Base-by-base conservation (phyloP, 2,888 invertebrate species). In the Acholoe squamosa region DNA sequence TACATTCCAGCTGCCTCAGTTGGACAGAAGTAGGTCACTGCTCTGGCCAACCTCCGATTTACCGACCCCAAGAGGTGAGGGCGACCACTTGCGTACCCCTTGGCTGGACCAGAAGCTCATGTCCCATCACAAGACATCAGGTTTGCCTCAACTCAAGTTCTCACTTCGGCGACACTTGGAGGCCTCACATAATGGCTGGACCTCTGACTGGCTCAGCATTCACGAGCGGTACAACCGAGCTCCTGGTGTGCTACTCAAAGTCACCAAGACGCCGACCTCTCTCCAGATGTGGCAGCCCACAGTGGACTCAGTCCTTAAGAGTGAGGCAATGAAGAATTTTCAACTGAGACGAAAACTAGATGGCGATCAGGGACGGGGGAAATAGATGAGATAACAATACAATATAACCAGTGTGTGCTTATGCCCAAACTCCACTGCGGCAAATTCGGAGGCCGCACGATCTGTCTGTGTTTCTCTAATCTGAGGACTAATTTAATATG, bases 281-380 rank as follows among this genome's bases (percentile, higher is more conserved):
- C 22, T 71, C 25, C 19, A 71, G 71, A 28, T 71, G 71, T 71
- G 71, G 71, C 71, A 71, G 71, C 71, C 71, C 25, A 71, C 71
- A 14, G 14, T 71, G 31, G 71, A 71, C 71, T 71, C 71, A 14
- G 71, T 71, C 1, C 31, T 71, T 14, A 71, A 71, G 71, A 71
- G 25, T 28, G 71, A 71, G 71, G 71, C 71, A 3, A 71, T 71
- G 71, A n/a, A 16, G 25, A 71, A 61, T n/a, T 19, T 61, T 7
- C 61, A 61, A 12, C 61, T 61, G 19, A n/a, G 61, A n/a, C 19
- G n/a, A 19, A 61, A 61, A 61, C 61, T 61, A n/a, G n/a, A 61
- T 43, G 43, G 43, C 43, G 43, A 43, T 10, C 43, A 43, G 61
- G 61, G 61, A 7, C 19, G 14, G 61, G 61, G 19, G 7, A n/a